phyloP scores from a whole-genome alignment of 2,113 vertebrate genomes.

The Motacilla alba region DNA sequence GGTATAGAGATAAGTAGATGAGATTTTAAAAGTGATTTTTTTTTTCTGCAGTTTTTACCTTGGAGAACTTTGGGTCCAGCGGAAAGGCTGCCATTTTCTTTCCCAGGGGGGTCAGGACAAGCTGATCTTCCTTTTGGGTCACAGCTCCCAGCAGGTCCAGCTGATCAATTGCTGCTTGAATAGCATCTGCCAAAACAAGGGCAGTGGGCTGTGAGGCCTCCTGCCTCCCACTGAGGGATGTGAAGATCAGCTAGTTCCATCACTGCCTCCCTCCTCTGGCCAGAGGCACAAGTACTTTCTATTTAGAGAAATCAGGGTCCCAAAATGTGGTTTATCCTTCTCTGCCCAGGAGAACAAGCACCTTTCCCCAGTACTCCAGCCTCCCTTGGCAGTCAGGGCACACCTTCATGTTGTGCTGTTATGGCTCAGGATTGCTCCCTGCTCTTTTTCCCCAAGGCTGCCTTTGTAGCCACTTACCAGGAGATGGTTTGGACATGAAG shows the following conservation, averaged over 20 bases:
- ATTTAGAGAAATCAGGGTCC: not conserved
- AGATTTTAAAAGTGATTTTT: not conserved
- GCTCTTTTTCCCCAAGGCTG: not conserved
- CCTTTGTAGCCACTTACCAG: constrained; percentile 75
- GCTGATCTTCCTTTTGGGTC: constrained; percentile 80
- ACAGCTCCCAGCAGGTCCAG: constrained; percentile 89
- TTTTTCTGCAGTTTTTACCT: constrained; percentile 74
- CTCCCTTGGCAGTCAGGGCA: not conserved
- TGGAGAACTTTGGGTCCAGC: constrained; percentile 91
- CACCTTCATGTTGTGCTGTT: not conserved
- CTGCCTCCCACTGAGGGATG: not conserved
- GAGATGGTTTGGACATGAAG: constrained; percentile 95
- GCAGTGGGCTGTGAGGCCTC: not conserved
- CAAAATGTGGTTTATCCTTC: not conserved
- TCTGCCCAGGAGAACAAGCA: not conserved
- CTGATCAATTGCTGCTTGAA: constrained; percentile 85
- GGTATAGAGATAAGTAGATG: accelerated
- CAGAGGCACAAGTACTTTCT: not conserved
- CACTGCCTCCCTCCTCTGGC: not conserved
- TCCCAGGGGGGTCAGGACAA: constrained; percentile 84
- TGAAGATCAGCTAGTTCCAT: not conserved
- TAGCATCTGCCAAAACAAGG: constrained; percentile 77
- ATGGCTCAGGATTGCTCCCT: not conserved
- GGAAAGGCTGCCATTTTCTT: constrained; percentile 97
- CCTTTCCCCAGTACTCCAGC: not conserved